A percentile compares a stretch with the other conserved stretches of the same genome.
These are phyloP conservation scores for Drosophila mauritiana DNA, from an alignment of 1,140 invertebrate species.

Conservation along the genomic window DNA sequence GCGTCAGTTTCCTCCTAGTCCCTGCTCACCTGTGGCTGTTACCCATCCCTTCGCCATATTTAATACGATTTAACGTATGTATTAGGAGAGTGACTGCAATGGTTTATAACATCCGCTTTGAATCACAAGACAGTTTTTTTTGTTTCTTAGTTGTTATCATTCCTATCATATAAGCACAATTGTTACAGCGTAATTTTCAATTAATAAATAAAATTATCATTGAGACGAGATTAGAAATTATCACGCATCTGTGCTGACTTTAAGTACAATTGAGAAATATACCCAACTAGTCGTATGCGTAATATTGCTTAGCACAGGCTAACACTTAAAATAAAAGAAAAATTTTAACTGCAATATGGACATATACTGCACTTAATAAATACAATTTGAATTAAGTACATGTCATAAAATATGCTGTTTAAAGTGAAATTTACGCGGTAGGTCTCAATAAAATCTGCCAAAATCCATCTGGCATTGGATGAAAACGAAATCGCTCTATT, in stretches of 20 bases:
- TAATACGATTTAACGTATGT: neutral
- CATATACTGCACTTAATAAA: neutral
- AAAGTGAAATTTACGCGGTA: neutral
- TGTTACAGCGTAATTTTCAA: neutral
- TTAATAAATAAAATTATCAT: neutral
- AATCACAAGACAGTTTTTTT: slow-evolving; percentile 23
- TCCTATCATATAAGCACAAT: neutral
- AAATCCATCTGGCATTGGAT: neutral
- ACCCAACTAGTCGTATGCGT: too few relatives aligned
- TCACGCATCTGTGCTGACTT: neutral
- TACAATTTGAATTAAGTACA: neutral
- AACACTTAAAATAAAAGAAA: too few relatives aligned
- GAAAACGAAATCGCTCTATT: neutral
- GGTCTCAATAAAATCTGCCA: neutral
- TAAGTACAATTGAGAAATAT: too few relatives aligned
- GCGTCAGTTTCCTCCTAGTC: slow-evolving; percentile 30
- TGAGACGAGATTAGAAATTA: neutral
- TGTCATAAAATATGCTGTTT: neutral
- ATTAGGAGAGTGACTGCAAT: slow-evolving; percentile 1
- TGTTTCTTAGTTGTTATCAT: neutral
- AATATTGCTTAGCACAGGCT: too few relatives aligned
- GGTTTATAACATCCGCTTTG: slow-evolving; percentile 22
- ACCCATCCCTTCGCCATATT: neutral
- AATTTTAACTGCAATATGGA: too few relatives aligned
- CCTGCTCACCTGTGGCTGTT: slow-evolving; percentile 25